phyloP scores from a whole-genome alignment of 2,888 invertebrate genomes.

The Tenthredo scrophulariae region DNA sequence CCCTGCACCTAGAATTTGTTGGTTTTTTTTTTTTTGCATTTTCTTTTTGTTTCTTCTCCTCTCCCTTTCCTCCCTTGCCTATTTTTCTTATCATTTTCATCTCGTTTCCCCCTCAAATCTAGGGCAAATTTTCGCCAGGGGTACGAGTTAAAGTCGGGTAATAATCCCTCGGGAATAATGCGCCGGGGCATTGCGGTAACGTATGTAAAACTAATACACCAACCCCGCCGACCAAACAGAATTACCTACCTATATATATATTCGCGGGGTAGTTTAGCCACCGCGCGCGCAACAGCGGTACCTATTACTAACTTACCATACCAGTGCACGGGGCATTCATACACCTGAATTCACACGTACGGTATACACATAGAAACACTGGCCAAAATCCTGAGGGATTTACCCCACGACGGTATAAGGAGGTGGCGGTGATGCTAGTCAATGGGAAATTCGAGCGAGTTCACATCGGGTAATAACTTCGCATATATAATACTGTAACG shows the following conservation, averaged over 20 bases:
- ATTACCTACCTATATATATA: conserved; percentile 15
- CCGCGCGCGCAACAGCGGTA: not conserved
- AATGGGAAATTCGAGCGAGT: not conserved
- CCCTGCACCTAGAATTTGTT: not conserved
- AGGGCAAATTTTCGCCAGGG: not conserved
- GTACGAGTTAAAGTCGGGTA: not conserved
- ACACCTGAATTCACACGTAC: not conserved
- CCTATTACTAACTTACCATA: not conserved
- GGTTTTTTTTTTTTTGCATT: too few relatives aligned
- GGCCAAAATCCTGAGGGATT: conserved; percentile 9
- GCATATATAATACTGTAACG: not conserved
- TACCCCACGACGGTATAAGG: not conserved
- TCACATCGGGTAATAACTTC: conserved; percentile 8
- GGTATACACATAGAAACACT: not conserved
- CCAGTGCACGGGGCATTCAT: not conserved
- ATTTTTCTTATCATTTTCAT: not conserved
- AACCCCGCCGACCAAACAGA: conserved; percentile 19
- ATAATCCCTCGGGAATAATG: not conserved
- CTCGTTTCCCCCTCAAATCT: not conserved
- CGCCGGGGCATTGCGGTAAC: conserved; percentile 9
- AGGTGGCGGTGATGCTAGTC: not conserved
- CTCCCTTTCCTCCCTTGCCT: not conserved
- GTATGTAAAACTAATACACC: conserved; percentile 44
- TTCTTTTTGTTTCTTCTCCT: not conserved
- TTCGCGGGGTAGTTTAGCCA: conserved; percentile 11